Evolutionary conservation across 1,140 invertebrate species (phyloP), one percentile per base, ranked within the genome.

Genomic region (Drosophila ironensis): DNA sequence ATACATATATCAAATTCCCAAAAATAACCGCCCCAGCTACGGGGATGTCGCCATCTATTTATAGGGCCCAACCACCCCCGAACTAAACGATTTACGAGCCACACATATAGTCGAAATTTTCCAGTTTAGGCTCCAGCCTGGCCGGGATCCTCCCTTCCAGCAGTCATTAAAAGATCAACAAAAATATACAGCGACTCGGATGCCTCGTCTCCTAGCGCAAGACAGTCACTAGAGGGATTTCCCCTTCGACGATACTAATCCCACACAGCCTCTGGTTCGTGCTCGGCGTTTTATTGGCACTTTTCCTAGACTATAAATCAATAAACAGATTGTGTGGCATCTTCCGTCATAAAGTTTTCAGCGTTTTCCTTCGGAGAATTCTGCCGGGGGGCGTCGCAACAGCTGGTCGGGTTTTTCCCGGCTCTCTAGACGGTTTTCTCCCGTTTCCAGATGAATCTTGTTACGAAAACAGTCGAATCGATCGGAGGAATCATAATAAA

Each of bases 271-370:
- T 51, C 67, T 17, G 54, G 17, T 42, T 25, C 42, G 20, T 48
- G 60, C 27, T 27, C 53, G 38, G 17, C 24, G 47, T 86, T 86
- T 87, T 86, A 86, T 86, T 86, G 75, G 71, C 75, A 80, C 80
- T 86, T 87, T 87, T 53, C 61, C 60, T 24, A 57, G 54, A 78
- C 80, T 68, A 86, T 86, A 86, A 86, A 87, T 86, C 80, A 86
- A 86, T 86, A 86, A 86, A 86, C 80, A 86, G 71, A 72, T 67
- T 72, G 68, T 72, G 70, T 72, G 70, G 69, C 70, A 72, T 61
- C 54, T 61, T 50, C 51, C 54, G 74, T 86, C 81, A 80, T 86
- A 86, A 86, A 87, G 37, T 64, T 75, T 75, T 80, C 74, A 86
- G 28, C 80, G 22, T 75, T 56, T 63, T 56, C 20, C 41, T 68